These are phyloP conservation scores for Equus quagga DNA, from an alignment of 2,113 vertebrate species.

Conservation along the genomic window DNA sequence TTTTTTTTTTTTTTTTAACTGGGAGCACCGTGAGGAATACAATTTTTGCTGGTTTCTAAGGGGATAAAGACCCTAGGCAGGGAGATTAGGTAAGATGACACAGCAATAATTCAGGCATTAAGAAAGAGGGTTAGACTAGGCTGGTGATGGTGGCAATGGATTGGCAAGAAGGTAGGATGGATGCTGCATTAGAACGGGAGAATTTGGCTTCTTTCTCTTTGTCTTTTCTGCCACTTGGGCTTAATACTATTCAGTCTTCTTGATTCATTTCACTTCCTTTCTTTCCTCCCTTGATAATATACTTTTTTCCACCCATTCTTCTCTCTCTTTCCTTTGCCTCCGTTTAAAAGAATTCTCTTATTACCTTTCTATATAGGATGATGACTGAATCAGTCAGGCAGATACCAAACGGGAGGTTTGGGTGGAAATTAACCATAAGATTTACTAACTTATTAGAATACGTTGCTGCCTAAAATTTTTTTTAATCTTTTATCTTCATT, in stretches of 20 bases:
- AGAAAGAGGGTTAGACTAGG: not conserved
- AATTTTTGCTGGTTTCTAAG: not conserved
- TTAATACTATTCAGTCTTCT: not conserved
- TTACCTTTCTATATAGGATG: not conserved
- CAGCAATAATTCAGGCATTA: not conserved
- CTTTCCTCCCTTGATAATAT: not conserved
- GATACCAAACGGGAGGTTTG: not conserved
- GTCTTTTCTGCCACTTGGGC: not conserved
- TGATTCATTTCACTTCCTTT: constrained; percentile 29
- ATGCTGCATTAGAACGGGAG: not conserved
- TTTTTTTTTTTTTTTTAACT: not conserved
- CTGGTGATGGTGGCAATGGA: not conserved
- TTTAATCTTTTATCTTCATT: not conserved
- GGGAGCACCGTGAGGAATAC: not conserved
- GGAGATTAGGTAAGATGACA: not conserved
- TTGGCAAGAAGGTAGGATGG: not conserved
- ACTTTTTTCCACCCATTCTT: not conserved
- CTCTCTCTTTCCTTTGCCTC: not conserved
- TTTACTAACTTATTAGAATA: constrained; percentile 17
- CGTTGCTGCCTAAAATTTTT: not conserved
- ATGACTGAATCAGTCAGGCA: not conserved
- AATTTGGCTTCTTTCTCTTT: not conserved
- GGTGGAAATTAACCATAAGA: not conserved
- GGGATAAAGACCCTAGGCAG: not conserved
- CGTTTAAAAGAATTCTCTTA: not conserved